Evolutionary conservation across 2,888 invertebrate genomes (phyloP), one percentile per base, ranked within the genome.

Genomic region (Conchocele bisecta): DNA sequence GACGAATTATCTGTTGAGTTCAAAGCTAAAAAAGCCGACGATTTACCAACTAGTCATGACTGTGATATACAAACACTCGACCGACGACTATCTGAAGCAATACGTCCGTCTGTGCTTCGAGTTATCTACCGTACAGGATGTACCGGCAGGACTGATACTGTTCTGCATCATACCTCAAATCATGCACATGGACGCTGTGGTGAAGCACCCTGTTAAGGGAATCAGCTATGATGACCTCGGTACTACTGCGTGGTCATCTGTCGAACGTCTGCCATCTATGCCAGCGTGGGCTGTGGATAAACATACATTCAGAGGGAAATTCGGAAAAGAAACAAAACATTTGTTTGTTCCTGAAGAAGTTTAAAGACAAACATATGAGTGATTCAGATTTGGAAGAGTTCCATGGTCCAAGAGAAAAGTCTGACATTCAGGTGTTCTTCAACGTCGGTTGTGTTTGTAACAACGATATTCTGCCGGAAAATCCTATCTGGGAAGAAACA

Each of bases 281-380:
- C 71, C 71, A 24, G 20, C 31, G 2, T 71, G 71, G 71, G 71
- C 71, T 15, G 65, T 71, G 3, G 71, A 71, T 39, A 71, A 71
- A 22, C 71, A 71, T 35, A 71, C 71, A 2, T 71, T 60, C 41
- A 51, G 71, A 35, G 71, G 71, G 2, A 71, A 71, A 41, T 71
- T 71, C 29, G 71, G 71, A 11, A 71, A 65, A 35, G 26, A 42
- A 33, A 65, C 71, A 15, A 56, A 56, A 29, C 60, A 71, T 28
- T 22, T 71, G n/a, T n/a, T n/a, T n/a, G 7, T 71, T 60, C 42
- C 28, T 42, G 48, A 71, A 60, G 51, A 65, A 71, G 29, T 60
- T 60, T 46, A 56, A 56, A 26, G 24, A 57, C n/a, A 31, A 35
- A 13, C 54, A 39, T 5, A 11, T 71, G 33, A 29, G 56, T 0